These are phyloP conservation scores for Octopus sinensis DNA, from an alignment of 1,140 invertebrate species.

Conservation along the genomic window DNA sequence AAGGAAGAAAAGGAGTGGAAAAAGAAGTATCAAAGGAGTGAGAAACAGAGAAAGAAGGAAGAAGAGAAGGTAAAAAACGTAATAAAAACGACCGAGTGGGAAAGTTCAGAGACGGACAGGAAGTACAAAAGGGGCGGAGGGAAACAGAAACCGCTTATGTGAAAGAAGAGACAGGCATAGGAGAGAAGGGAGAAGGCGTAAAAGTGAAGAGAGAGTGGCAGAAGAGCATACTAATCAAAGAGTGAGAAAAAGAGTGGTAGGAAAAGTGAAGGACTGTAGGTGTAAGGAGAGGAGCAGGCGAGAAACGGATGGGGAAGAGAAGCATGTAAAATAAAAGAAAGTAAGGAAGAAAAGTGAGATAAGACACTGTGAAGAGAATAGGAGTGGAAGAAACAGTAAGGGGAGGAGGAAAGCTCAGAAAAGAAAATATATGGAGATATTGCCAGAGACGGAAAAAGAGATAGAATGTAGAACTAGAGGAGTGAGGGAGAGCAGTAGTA, in stretches of 20 bases:
- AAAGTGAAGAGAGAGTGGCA: not conserved
- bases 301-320: not conserved
- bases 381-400: not conserved
- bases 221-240: not conserved
- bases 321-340: not conserved
- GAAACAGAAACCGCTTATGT: not conserved
- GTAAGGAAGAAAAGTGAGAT: no score
- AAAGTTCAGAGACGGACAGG: not conserved
- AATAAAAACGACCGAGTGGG: not conserved
- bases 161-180: constrained; percentile 5
- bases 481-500: not conserved
- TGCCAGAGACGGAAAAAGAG: not conserved
- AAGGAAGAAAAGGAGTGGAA: not conserved
- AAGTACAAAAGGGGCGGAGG: not conserved
- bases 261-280: not conserved
- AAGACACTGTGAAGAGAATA: no score
- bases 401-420: not conserved
- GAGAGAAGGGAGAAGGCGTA: not conserved
- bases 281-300: not conserved
- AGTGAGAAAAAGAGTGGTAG: not conserved
- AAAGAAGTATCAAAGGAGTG: not conserved
- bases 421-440: not conserved
- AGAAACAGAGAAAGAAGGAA: constrained; percentile 13
- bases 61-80: not conserved
- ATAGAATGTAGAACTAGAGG: not conserved